phyloP scores from a whole-genome alignment of 1,140 invertebrate genomes.

The Notospermus geniculatus region DNA sequence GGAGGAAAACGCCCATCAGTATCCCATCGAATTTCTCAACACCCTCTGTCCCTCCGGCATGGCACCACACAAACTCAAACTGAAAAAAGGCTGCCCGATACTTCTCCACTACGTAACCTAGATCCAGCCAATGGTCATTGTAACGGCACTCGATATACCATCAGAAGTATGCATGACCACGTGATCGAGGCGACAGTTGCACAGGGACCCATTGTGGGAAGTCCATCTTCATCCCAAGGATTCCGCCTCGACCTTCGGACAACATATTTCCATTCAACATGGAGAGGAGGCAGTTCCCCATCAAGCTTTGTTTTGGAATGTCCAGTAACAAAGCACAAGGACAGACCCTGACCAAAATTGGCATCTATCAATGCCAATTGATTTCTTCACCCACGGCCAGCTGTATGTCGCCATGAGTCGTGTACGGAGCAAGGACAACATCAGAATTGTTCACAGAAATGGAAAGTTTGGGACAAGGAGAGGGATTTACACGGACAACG shows the following conservation, averaged over 20 bases:
- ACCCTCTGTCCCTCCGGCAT: slow-evolving; percentile 41
- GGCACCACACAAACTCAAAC: slow-evolving; percentile 49
- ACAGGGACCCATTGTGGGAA: slow-evolving; percentile 13
- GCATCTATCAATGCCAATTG: slow-evolving; percentile 23
- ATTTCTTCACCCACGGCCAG: slow-evolving; percentile 28
- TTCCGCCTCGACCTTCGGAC: slow-evolving; percentile 26
- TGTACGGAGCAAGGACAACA: too few species aligned
- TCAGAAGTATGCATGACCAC: slow-evolving; percentile 28
- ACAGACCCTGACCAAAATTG: slow-evolving; percentile 47
- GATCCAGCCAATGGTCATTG: slow-evolving; percentile 33
- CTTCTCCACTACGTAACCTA: slow-evolving; percentile 55
- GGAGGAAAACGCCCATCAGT: slow-evolving; percentile 21
- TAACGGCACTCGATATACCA: slow-evolving; percentile 52
- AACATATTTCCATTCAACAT: slow-evolving; percentile 44
- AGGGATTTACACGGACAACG: too few species aligned
- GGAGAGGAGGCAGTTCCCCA: slow-evolving; percentile 58
- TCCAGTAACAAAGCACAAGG: slow-evolving; percentile 63
- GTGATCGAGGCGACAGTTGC: slow-evolving; percentile 27
- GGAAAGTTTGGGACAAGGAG: too few species aligned
- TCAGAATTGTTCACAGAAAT: too few species aligned
- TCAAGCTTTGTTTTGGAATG: slow-evolving; percentile 58
- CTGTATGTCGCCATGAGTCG: background rate
- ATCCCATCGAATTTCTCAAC: slow-evolving; percentile 50
- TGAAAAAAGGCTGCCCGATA: slow-evolving; percentile 48
- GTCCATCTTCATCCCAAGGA: slow-evolving; percentile 30